Conservation (phyloP, 2,113 vertebrate genomes). For the Oostethus manadensis region DNA sequence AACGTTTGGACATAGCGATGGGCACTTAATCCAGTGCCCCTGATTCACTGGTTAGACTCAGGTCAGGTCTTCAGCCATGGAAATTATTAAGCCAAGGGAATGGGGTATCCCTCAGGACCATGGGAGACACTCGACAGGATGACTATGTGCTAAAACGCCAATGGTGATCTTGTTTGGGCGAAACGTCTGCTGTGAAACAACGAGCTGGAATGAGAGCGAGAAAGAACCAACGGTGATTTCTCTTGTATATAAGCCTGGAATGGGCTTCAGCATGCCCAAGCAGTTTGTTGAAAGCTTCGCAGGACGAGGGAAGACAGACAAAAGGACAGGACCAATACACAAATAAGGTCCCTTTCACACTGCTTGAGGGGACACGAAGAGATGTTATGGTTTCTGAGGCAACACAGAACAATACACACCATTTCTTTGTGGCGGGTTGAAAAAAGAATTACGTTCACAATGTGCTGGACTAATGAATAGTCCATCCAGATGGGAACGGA, state of each 20-base stretch:
- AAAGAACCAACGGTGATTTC: conserved; percentile 6
- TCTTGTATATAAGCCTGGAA: conserved; percentile 11
- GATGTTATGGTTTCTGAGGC: too few relatives aligned
- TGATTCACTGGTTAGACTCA: conserved; percentile 32
- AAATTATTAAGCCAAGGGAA: conserved; percentile 36
- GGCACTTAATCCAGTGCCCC: conserved; percentile 33
- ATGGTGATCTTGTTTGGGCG: conserved; percentile 35
- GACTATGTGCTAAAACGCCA: conserved; percentile 30
- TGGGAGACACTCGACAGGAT: conserved; percentile 41
- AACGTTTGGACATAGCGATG: conserved; percentile 36
- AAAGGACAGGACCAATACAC: too few relatives aligned
- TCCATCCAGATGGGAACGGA: too few relatives aligned
- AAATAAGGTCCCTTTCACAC: too few relatives aligned
- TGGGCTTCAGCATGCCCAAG: conserved; percentile 33
- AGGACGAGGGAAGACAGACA: too few relatives aligned
- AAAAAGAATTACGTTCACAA: too few relatives aligned
- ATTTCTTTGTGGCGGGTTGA: too few relatives aligned
- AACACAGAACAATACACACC: too few relatives aligned
- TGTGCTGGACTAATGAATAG: too few relatives aligned
- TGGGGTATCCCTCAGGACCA: conserved; percentile 19
- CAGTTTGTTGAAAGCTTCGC: conserved; percentile 41
- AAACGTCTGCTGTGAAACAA: conserved; percentile 39
- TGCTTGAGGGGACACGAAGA: too few relatives aligned
- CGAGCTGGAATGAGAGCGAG: conserved; percentile 14
- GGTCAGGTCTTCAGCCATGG: conserved; percentile 32